phyloP scores from a whole-genome alignment of 2,888 invertebrate genomes.

The Melanostoma mellinum region DNA sequence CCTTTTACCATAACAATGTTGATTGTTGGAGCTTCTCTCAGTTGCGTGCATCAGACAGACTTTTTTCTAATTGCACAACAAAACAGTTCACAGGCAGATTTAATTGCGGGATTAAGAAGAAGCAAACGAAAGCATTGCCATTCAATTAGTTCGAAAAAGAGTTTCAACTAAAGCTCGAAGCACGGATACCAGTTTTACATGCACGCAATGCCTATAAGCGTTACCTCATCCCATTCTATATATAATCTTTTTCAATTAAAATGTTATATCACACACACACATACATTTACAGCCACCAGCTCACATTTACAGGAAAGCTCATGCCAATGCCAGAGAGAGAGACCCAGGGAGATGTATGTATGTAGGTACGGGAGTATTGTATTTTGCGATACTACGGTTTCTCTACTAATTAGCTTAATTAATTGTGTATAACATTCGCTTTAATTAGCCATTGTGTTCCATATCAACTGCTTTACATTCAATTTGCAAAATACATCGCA shows the following conservation, averaged over 20 bases:
- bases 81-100: constrained; percentile 23
- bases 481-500: constrained; percentile 75
- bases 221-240: background rate
- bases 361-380: constrained; percentile 54
- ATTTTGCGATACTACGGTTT: constrained; percentile 65
- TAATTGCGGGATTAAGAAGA: constrained; percentile 16
- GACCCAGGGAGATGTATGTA: background rate
- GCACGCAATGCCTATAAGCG: constrained; percentile 14
- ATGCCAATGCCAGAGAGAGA: too few species aligned
- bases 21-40: background rate
- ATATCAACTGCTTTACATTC: constrained; percentile 76
- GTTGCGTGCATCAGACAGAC: background rate
- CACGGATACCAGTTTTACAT: constrained; percentile 21
- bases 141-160: constrained; percentile 32
- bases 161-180: constrained; percentile 12
- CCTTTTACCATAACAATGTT: too few species aligned
- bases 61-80: constrained; percentile 2
- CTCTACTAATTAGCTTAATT: constrained; percentile 76
- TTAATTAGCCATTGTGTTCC: constrained; percentile 76
- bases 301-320: background rate
- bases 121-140: constrained; percentile 7
- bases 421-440: constrained; percentile 76
- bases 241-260: constrained; percentile 1
- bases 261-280: constrained; percentile 33
- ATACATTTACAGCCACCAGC: constrained; percentile 18